phyloP scores from a whole-genome alignment of 2,113 vertebrate genomes.

The Uropsilus gracilis region DNA sequence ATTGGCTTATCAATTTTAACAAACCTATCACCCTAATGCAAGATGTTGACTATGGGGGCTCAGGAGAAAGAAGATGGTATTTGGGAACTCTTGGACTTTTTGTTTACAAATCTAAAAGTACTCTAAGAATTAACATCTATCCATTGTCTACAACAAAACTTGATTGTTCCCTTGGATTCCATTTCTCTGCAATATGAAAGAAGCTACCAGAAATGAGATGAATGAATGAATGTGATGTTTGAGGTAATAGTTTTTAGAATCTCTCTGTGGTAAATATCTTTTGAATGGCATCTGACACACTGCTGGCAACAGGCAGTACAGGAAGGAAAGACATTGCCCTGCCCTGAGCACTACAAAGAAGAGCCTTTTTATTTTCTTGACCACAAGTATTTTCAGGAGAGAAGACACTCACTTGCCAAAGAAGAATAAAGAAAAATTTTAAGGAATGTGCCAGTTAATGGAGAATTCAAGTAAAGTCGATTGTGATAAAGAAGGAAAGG shows the following conservation, averaged over 20 bases:
- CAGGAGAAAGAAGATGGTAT: not conserved
- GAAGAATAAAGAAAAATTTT: not conserved
- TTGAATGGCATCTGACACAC: not conserved
- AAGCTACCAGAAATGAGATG: not conserved
- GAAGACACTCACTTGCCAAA: constrained; percentile 18
- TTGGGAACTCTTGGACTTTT: not conserved
- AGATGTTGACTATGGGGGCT: not conserved
- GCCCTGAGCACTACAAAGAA: constrained; percentile 24
- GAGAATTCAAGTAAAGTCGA: not conserved
- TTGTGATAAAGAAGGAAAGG: not conserved
- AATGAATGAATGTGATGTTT: not conserved
- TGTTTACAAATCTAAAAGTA: not conserved
- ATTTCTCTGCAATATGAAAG: not conserved
- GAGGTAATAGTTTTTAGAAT: constrained; percentile 1
- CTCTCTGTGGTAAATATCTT: not conserved
- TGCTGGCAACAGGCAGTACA: not conserved
- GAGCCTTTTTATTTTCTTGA: constrained; percentile 39
- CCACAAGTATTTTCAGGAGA: constrained; percentile 3
- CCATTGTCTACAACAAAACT: not conserved
- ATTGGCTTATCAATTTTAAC: not conserved
- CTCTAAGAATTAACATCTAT: not conserved
- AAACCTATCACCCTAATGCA: not conserved
- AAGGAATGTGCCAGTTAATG: not conserved
- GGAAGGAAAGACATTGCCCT: not conserved
- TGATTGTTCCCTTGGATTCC: not conserved